Evolutionary conservation across 2,888 invertebrate genomes (phyloP), one percentile per base, ranked within the genome.

Genomic region (Nebria brevicollis): DNA sequence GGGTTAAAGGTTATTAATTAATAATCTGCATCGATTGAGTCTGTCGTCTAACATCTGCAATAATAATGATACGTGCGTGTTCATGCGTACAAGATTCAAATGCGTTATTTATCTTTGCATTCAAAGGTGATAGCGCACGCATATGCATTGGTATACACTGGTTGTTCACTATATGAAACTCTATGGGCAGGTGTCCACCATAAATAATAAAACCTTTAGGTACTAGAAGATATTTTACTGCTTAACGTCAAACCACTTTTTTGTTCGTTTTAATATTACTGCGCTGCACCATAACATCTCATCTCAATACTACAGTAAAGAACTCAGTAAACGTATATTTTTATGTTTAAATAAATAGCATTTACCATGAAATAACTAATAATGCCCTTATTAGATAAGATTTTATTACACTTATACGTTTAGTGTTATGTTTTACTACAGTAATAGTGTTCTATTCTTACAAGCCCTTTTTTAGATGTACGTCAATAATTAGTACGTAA

Each of bases 131-230:
- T 54, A 54, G 54, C 54, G 54, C 54, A 54, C 54, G 54, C 54
- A 54, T 54, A 54, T 54, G 7, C 54, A 54, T 54, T 11, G 8
- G 11, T 13, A 13, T 13, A 54, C 11, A 54, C 13, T 11, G 54
- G 7, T 8, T 54, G 54, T 54, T 13, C 54, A 54, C 6, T 54
- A 54, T 54, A 54, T 54, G 8, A 54, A 54, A 54, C 54, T 54
- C 54, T 54, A 54, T 54, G 54, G 54, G 54, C 54, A 54, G 54
- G 54, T 54, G 54, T 54, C 54, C 54, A 54, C 54, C 54, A 54
- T 54, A 54, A 54, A 54, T 54, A 54, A 54, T 54, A 54, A 54
- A 54, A 54, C 54, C 54, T 54, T 54, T 3, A 54, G 54, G 54
- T 54, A 54, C 54, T 54, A 7, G 54, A 54, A 54, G 54, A 54